Evolutionary conservation across 92 coral and sea anemone species (phyloP).

Genomic region (Blastomussa wellsi): DNA sequence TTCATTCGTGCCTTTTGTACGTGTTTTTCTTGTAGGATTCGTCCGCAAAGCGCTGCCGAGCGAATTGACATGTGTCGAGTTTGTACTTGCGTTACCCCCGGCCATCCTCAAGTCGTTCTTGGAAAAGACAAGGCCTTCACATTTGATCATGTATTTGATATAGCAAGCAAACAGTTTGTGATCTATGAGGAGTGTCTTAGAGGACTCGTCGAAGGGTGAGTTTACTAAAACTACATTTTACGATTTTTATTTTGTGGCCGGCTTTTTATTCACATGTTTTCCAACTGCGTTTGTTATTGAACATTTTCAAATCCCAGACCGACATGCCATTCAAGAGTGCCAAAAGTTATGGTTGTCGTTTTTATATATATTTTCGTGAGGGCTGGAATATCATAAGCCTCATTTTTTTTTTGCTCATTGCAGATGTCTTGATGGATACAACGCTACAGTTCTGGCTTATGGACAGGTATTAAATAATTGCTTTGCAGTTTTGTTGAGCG

Average conservation of each 20-base stretch:
- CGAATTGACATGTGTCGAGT: slow-evolving; percentile 96
- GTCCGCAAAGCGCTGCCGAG: slow-evolving; percentile 99
- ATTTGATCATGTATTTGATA: slow-evolving; percentile 89
- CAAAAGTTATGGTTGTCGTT: slow-evolving; percentile 3
- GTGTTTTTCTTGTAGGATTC: slow-evolving; percentile 71
- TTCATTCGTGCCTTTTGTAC: slow-evolving; percentile 41
- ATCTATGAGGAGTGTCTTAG: slow-evolving; percentile 86
- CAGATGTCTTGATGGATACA: slow-evolving; percentile 98
- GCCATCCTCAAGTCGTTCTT: slow-evolving; percentile 94
- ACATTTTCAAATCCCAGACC: slow-evolving; percentile 1
- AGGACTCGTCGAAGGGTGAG: slow-evolving; percentile 94
- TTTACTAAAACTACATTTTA: slow-evolving; percentile 16
- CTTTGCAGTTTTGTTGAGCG: neutral
- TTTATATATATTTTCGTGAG: neutral
- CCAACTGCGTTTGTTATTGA: slow-evolving; percentile 18
- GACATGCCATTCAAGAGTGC: neutral
- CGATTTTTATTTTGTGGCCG: neutral
- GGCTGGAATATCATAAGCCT: neutral
- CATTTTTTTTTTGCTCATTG: slow-evolving; percentile 13
- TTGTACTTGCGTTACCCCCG: slow-evolving; percentile 88
- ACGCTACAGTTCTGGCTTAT: slow-evolving; percentile 97
- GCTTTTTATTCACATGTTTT: neutral
- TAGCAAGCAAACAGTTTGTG: slow-evolving; percentile 73
- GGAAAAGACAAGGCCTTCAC: slow-evolving; percentile 99
- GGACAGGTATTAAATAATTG: slow-evolving; percentile 78